Evolutionary conservation across 2,888 invertebrate species (phyloP).

Genomic region (Trichopria drosophilae): DNA sequence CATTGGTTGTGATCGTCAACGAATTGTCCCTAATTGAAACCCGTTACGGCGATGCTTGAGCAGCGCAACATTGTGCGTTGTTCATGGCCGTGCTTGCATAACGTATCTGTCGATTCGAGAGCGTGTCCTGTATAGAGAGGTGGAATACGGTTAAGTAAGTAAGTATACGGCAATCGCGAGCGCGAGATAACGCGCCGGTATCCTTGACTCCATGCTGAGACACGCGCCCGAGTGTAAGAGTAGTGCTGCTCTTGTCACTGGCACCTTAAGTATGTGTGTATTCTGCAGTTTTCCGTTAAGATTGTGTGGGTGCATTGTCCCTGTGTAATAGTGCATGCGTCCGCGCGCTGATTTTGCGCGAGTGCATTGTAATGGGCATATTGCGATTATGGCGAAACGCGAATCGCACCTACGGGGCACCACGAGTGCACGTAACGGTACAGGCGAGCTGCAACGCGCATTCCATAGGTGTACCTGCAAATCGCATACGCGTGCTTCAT

Average conservation of each 20-base stretch:
- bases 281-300: no score
- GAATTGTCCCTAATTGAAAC: no score
- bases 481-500: no score
- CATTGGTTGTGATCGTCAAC: no score
- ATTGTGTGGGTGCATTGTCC: no score
- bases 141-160: slow-evolving; percentile 25
- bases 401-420: slow-evolving; percentile 11
- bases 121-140: slow-evolving; percentile 25
- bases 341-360: slow-evolving; percentile 30
- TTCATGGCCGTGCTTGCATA: slow-evolving; percentile 40
- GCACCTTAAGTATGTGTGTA: no score
- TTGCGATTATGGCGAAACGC: slow-evolving; percentile 10
- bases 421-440: no score
- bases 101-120: slow-evolving; percentile 37
- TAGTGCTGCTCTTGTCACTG: slow-evolving; percentile 34
- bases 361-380: slow-evolving; percentile 30
- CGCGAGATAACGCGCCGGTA: slow-evolving; percentile 50
- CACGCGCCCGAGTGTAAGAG: slow-evolving; percentile 32
- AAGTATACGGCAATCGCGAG: slow-evolving; percentile 38
- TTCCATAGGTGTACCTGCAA: no score
- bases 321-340: no score
- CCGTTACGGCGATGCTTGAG: no score
- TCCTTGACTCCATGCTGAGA: slow-evolving; percentile 51
- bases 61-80: slow-evolving; percentile 32
- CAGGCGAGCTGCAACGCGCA: no score